Base-by-base conservation (phyloP, 2,888 invertebrate genomes). In the Axea sp. region DNA sequence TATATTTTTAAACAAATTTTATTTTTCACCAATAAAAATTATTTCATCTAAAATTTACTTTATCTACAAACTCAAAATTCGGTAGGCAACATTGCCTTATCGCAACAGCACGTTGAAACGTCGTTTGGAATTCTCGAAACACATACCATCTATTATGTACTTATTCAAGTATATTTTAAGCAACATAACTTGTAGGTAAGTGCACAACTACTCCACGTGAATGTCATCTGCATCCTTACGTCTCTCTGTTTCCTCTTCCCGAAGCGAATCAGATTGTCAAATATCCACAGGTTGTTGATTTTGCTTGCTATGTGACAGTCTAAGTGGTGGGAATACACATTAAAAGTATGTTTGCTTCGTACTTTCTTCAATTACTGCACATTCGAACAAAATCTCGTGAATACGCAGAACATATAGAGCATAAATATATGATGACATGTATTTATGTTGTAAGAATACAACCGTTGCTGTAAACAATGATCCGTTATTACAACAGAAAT, bases 251-350 rank as follows among this genome's bases (percentile, higher is more conserved):
- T 62, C 53, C 41, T 35, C 15, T 47, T 28, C 41, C 12, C 43
- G 51, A 75, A 72, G 80, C 78, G 81, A 82, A 84, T 77, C 82
- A 80, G 81, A 82, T 83, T 84, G 80, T 81, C 84, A 85, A 84
- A 85, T 85, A 85, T 85, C 84, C 84, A 84, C 84, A 85, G 84
- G 84, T 84, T 85, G 84, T 84, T 84, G 83, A 80, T 84, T 84
- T 81, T 80, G 64, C 72, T 72, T 75, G 73, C 76, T 80, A 68
- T 76, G 74, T 77, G 76, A 62, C 68, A 68, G 39, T 19, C 35
- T 60, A 33, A 60, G 51, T 19, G 35, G 59, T 43, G 43, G 14
- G 68, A 53, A 60, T 57, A 49, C 49, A 49, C 47, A 68, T 60
- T 45, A 45, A 45, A 47, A 45, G 31, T 47, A 55, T 65, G 22